Conservation (phyloP, 2,797 vertebrate species). For the Calcarius lapponicus region DNA sequence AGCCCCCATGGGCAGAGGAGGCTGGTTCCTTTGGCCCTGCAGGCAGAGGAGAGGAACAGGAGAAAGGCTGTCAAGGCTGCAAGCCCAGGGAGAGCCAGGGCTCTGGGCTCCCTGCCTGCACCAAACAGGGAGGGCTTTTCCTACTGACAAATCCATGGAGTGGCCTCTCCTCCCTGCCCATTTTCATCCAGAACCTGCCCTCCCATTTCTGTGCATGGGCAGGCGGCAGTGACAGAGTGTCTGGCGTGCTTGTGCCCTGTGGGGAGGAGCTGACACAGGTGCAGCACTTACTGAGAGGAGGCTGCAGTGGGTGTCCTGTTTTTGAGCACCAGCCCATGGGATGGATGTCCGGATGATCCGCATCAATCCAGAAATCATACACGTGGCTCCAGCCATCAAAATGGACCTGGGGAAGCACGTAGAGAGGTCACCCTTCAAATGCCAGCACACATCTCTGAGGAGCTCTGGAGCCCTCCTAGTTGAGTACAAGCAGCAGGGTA, state of each 20-base stretch:
- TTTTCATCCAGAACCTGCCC: neutral
- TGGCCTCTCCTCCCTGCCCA: neutral
- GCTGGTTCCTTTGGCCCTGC: constrained; percentile 85
- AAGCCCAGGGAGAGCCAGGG: neutral
- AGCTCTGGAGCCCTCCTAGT: neutral
- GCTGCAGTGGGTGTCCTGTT: constrained; percentile 90
- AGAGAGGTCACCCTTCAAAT: neutral
- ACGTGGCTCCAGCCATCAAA: constrained; percentile 96
- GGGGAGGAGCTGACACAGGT: neutral
- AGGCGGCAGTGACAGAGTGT: neutral
- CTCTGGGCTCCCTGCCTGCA: neutral
- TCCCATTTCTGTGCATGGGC: neutral
- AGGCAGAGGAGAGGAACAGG: neutral
- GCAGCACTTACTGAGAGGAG: constrained; percentile 81
- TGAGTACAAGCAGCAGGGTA: neutral
- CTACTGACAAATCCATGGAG: neutral
- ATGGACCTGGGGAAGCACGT: constrained; percentile 83
- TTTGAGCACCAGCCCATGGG: constrained; percentile 94
- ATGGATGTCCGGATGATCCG: constrained; percentile 93
- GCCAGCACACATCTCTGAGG: neutral
- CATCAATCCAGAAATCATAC: constrained; percentile 97
- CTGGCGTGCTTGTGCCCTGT: neutral
- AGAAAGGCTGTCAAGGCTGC: neutral
- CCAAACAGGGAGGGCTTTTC: neutral
- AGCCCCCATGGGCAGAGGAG: constrained; percentile 78